Evolutionary conservation across 2,888 invertebrate species (phyloP), one percentile per base, ranked within the genome.

Genomic region (Campoplex nolae): DNA sequence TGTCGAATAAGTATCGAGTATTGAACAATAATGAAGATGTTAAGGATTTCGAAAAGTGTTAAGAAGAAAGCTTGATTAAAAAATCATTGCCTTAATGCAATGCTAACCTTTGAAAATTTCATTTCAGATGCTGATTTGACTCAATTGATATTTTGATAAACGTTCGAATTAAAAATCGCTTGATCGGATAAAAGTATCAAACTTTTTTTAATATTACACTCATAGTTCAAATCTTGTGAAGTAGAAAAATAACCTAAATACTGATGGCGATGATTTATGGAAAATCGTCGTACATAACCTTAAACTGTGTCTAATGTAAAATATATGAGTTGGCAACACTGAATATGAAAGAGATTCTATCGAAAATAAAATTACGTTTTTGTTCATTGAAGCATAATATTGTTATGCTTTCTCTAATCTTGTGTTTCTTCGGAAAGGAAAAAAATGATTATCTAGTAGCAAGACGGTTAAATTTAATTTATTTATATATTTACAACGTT

Each of bases 41-140:
- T 6, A 2, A 32, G 32, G 16, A 62, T 62, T 62, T 32, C 0
- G 9, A 32, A 32, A 51, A 51, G n/a, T 4, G 18, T 51, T 51
- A 0, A 4, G 4, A 18, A 48, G 16, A 13, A 48, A 51, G 18
- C 51, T 51, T 16, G 0, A 16, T 32, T 62, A 7, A 62, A 32
- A 32, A 16, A 28, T 1, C 16, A 62, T 13, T 18, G 32, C 6
- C 13, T 32, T 1, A 32, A 62, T 32, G 32, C 4, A 62, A 32
- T 51, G 32, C 13, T 28, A 11, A 32, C 16, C 7, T n/a, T 54
- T 73, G 8, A 35, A 23, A 54, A 7, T 62, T 62, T 62, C 1
- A 32, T 16, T 38, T 54, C 38, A 35, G n/a, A n/a, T 38, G 73
- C 73, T 73, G 35, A 54, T 73, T 73, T 73, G 73, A 28, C 32